A percentile compares a stretch with the other conserved stretches of the same genome.
These are phyloP conservation scores for Hemibagrus wyckioides DNA, from an alignment of 2,113 vertebrate genomes.

Conservation along the genomic window DNA sequence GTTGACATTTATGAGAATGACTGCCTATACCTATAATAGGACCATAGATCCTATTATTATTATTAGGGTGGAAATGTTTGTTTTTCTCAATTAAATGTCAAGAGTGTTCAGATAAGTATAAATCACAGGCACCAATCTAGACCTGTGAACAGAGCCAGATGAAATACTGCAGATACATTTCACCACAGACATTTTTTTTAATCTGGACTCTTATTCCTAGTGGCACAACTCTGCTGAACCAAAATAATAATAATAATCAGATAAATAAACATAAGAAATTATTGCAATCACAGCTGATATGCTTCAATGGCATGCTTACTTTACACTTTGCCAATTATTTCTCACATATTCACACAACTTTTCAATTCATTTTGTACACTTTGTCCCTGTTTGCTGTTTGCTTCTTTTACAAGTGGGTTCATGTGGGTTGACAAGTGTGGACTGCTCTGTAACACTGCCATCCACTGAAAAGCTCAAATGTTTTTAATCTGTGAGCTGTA, in stretches of 20 bases:
- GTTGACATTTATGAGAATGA: not conserved
- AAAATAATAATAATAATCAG: not conserved
- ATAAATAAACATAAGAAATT: too few relatives aligned
- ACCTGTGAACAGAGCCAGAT: too few relatives aligned
- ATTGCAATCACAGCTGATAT: not conserved
- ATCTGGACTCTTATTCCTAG: not conserved
- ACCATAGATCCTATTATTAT: not conserved
- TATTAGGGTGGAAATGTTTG: not conserved
- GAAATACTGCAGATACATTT: too few relatives aligned
- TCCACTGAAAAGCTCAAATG: not conserved
- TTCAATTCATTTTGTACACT: not conserved
- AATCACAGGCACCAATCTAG: too few relatives aligned
- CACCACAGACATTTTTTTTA: too few relatives aligned
- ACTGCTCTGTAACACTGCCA: not conserved
- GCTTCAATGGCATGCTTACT: not conserved
- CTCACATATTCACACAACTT: not conserved
- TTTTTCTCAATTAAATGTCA: not conserved
- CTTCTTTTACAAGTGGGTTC: not conserved
- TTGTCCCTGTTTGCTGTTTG: not conserved
- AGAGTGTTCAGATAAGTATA: not conserved
- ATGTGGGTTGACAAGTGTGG: not conserved
- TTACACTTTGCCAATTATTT: not conserved
- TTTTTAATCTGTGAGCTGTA: not conserved
- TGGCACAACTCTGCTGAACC: not conserved
- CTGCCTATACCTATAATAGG: not conserved